Evolutionary conservation across 2,888 invertebrate species (phyloP), one percentile per base, ranked within the genome.

Genomic region (Allophyes oxyacanthae): DNA sequence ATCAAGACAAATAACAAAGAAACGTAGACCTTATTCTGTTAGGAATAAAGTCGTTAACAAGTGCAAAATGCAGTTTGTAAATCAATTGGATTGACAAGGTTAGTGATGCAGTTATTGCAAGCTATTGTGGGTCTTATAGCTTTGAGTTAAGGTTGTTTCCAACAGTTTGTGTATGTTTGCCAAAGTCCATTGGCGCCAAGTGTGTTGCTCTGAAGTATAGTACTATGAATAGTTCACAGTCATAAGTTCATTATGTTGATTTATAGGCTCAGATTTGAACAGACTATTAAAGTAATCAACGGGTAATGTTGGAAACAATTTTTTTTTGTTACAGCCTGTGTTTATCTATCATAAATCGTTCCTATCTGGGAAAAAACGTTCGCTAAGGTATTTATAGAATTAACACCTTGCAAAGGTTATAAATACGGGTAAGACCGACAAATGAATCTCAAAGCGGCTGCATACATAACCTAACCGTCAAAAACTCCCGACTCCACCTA

Each of bases 251-350:
- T 75, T 77, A 74, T 46, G 41, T 64, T 75, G 75, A 75, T 75
- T 75, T 75, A 75, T 77, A 66, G 30, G 43, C 75, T 52, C 65
- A 74, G 72, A 77, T 77, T 75, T 77, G 60, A 76, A 73, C 70
- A 67, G 44, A 56, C 75, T 68, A 75, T 75, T 76, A 76, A 64
- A 68, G 42, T 58, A 76, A 77, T 75, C 74, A 75, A 46, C 60
- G 45, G 38, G 45, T 42, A 25, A 50, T 57, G 43, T 38, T 59
- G 42, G 44, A 44, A 72, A 57, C 76, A 64, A 51, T 61, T 61
- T 59, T 36, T 69, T 68, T 59, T 52, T n/a, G 25, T 69, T 65
- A 63, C 63, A 66, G 46, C 43, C 41, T 44, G 28, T 72, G 42
- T 64, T 73, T 75, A 73, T 68, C 51, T 53, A 30, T 40, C 41